Percentiles rank a stretch among this genome's conserved stretches.
Evolutionary conservation across 1,140 invertebrate species (phyloP).

Genomic region (Akabosia matsudoensis): DNA sequence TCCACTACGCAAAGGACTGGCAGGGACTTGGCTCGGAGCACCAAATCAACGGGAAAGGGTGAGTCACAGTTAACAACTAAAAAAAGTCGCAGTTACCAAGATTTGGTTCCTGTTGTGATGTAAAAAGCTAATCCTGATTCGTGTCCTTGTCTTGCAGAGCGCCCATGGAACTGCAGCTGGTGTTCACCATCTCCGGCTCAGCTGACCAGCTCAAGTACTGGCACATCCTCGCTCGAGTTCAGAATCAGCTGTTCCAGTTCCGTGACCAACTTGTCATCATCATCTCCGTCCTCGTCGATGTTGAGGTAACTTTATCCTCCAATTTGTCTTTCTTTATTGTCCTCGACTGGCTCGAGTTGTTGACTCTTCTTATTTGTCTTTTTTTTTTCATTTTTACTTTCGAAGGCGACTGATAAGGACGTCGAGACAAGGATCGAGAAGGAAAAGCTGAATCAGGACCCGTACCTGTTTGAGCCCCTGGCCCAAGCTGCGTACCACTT

Average conservation of each 20-base stretch:
- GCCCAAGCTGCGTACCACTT: conserved; percentile 1
- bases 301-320: neutral
- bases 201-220: neutral
- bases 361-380: neutral
- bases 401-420: neutral
- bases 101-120: no score
- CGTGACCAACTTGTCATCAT: neutral
- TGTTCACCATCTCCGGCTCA: neutral
- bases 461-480: neutral
- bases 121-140: neutral
- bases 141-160: neutral
- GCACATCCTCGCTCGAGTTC: neutral
- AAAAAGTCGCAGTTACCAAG: no score
- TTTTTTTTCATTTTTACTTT: neutral
- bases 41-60: no score
- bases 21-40: no score
- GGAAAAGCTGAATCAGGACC: neutral
- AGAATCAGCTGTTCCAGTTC: neutral
- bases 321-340: no score
- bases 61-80: no score
- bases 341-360: no score
- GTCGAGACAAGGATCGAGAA: neutral
- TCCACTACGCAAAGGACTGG: no score
- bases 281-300: neutral
- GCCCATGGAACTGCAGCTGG: neutral